Evolutionary conservation across 2,888 invertebrate species (phyloP).

Genomic region (Blomia tropicalis): DNA sequence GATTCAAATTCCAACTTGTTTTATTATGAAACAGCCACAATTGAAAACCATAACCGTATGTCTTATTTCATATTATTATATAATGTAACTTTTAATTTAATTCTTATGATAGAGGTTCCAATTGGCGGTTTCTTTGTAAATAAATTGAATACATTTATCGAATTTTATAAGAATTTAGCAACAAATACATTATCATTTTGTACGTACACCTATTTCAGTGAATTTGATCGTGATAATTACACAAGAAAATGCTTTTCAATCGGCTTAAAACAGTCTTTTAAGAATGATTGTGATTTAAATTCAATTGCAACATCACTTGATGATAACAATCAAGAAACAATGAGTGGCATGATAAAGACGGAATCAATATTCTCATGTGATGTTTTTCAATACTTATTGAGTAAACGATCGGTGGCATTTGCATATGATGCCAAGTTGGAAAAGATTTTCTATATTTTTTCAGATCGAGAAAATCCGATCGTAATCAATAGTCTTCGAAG

Average conservation of each 20-base stretch:
- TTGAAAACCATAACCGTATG: background rate
- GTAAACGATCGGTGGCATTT: background rate
- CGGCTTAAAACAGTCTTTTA: background rate
- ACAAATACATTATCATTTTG: background rate
- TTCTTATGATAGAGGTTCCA: too few relatives aligned
- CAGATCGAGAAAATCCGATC: background rate
- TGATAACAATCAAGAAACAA: background rate
- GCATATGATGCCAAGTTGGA: background rate
- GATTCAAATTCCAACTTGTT: background rate
- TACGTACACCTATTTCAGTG: background rate
- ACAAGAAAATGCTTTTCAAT: background rate
- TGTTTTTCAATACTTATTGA: background rate
- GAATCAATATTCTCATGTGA: background rate
- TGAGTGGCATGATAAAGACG: background rate
- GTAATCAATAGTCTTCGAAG: background rate
- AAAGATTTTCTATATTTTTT: constrained; percentile 2
- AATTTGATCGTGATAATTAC: background rate
- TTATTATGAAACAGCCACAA: background rate
- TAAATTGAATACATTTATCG: background rate
- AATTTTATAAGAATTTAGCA: background rate
- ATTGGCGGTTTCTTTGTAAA: constrained; percentile 4
- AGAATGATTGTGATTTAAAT: too few relatives aligned
- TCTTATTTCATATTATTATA: too few relatives aligned
- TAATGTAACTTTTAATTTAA: too few relatives aligned
- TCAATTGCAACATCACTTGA: too few relatives aligned